These are phyloP conservation scores for Plectrocnemia conspersa DNA, from an alignment of 1,140 invertebrate species.

Conservation along the genomic window DNA sequence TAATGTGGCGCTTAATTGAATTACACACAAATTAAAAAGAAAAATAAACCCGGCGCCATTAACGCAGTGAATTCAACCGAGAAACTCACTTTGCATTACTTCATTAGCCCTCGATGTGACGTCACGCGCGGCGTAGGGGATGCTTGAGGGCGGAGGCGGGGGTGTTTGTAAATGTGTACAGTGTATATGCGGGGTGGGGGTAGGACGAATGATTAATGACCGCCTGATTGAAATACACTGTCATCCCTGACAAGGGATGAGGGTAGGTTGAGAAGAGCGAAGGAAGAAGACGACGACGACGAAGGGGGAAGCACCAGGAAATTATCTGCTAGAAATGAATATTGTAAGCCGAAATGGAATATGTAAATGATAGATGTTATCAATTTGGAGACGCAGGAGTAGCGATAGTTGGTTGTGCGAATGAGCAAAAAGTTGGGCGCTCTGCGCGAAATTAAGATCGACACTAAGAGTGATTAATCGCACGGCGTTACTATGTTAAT, in stretches of 20 bases:
- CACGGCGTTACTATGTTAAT: neutral
- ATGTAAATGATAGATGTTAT: conserved; percentile 27
- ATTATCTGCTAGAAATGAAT: conserved; percentile 30
- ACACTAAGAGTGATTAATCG: conserved; percentile 20
- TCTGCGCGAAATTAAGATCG: conserved; percentile 12
- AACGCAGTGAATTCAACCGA: neutral
- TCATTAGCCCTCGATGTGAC: conserved; percentile 15
- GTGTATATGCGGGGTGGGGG: no score
- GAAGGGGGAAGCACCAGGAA: conserved; percentile 21
- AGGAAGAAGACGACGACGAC: neutral
- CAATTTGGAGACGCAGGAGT: conserved; percentile 4
- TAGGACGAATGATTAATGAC: conserved; percentile 32
- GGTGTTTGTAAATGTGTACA: no score
- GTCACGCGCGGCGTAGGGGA: neutral
- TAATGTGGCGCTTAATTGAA: no score
- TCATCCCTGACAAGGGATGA: conserved; percentile 30
- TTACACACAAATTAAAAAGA: no score
- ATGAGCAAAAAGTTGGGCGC: conserved; percentile 15
- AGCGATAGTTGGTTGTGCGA: conserved; percentile 19
- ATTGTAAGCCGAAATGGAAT: conserved; percentile 28
- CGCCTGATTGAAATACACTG: conserved; percentile 34
- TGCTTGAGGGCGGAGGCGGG: neutral
- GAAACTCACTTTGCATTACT: conserved; percentile 11
- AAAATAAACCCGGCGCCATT: no score
- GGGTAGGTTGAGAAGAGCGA: conserved; percentile 8